phyloP scores from a whole-genome alignment of 2,113 vertebrate genomes.

The Lasiurus cinereus region DNA sequence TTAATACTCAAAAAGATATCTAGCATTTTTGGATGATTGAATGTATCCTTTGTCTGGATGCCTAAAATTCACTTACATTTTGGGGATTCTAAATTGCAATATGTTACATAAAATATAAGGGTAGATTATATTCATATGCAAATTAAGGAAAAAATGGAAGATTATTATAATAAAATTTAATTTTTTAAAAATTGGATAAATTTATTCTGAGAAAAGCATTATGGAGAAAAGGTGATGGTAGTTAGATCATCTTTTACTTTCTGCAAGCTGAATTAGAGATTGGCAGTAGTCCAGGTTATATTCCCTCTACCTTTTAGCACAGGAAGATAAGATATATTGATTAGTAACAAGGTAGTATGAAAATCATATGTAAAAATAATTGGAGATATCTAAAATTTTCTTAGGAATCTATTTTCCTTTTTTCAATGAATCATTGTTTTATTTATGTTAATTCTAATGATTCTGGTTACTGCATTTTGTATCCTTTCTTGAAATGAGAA shows the following conservation, averaged over 20 bases:
- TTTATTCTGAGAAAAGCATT: slow-evolving; percentile 48
- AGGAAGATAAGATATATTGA: not conserved
- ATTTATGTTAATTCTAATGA: slow-evolving; percentile 28
- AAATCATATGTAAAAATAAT: slow-evolving; percentile 8
- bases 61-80: slow-evolving; percentile 39
- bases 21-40: not conserved
- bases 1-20: not conserved
- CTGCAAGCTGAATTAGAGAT: not conserved
- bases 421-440: not conserved
- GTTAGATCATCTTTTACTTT: slow-evolving; percentile 42
- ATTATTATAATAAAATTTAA: not conserved
- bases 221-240: not conserved
- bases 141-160: not conserved
- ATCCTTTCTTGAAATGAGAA: slow-evolving; percentile 2
- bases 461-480: slow-evolving; percentile 28
- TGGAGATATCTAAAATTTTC: not conserved
- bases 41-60: slow-evolving; percentile 48
- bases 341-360: slow-evolving; percentile 4
- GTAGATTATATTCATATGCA: not conserved
- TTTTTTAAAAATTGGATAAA: not conserved
- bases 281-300: not conserved
- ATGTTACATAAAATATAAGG: slow-evolving; percentile 22
- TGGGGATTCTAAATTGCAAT: slow-evolving; percentile 30
- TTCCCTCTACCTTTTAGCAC: not conserved
- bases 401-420: not conserved